Evolutionary conservation across 1,140 invertebrate species (phyloP), one percentile per base, ranked within the genome.

Genomic region (Leptinotarsa texana): DNA sequence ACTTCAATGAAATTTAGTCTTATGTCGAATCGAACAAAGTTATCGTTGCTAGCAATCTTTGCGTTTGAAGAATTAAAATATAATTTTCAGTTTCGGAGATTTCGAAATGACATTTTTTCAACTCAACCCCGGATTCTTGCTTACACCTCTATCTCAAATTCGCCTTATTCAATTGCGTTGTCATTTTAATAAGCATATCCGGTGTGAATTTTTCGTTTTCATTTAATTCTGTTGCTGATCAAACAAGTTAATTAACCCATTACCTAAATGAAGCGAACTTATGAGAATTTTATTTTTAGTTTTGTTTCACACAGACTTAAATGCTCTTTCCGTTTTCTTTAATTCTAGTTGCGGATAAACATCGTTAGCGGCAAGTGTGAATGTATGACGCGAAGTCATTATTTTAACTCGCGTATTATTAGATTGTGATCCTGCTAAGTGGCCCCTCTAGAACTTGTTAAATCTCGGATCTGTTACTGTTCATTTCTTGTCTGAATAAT

Each of bases 361-460:
- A 79, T 80, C 69, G 78, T 83, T 83, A 82, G 79, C 74, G 79
- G 63, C 74, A 79, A 80, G 80, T 81, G 80, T 76, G 78, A 81
- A 78, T 80, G 79, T 82, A 78, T 81, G 82, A 83, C 80, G 82
- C 82, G 77, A 83, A 83, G 82, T 83, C 80, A 82, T 83, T 79
- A 80, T 75, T 75, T 75, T 79, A 81, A 80, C 72, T 76, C 67
- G 75, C 51, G 17, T 57, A 57, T 57, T 57, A 57, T 57, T 57
- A 57, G 51, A 57, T 57, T 24, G 24, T 63, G 24, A 63, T 67
- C 27, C 65, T 67, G 65, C 24, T 67, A 67, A 67, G 65, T 67
- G 65, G 65, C 24, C 65, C 13, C 18, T 57, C 51, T 57, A 57
- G n/a, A 17, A n/a, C n/a, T 57, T 8, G 51, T 57, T 57, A 15